Conservation (phyloP, 37 sponge, comb jelly and placozoan species). For the Ephydatia muelleri region DNA sequence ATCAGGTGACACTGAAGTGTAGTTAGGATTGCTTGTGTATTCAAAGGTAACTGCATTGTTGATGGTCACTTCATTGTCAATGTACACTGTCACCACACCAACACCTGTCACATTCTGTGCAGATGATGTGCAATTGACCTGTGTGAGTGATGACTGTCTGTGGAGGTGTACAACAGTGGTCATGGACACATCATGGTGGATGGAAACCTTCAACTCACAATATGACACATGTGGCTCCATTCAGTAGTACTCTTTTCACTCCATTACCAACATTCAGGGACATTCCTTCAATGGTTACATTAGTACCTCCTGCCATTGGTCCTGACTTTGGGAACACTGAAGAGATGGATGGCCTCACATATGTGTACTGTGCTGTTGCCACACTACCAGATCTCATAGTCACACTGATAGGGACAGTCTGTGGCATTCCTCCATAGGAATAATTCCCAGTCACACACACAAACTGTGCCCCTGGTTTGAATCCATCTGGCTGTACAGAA, state of each 20-base stretch:
- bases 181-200: background rate
- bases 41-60: slow-evolving; percentile 25
- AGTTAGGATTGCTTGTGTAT: slow-evolving; percentile 42
- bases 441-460: slow-evolving; percentile 26
- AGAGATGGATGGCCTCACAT: slow-evolving; percentile 24
- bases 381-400: background rate
- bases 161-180: background rate
- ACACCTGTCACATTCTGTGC: slow-evolving; percentile 6
- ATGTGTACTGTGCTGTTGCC: slow-evolving; percentile 7
- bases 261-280: slow-evolving; percentile 63
- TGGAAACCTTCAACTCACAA: slow-evolving; percentile 15
- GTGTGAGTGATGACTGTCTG: slow-evolving; percentile 1
- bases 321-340: slow-evolving; percentile 67
- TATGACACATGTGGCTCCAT: slow-evolving; percentile 3
- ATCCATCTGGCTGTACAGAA: slow-evolving; percentile 14
- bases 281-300: slow-evolving; percentile 53
- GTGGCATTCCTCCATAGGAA: background rate
- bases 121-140: slow-evolving; percentile 20
- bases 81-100: slow-evolving; percentile 16
- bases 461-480: slow-evolving; percentile 28
- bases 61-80: slow-evolving; percentile 13
- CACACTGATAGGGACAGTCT: background rate
- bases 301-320: slow-evolving; percentile 75
- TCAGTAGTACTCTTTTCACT: slow-evolving; percentile 29
- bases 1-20: slow-evolving; percentile 19